Evolutionary conservation across 2,888 invertebrate genomes (phyloP).

Genomic region (Nebria brevicollis): DNA sequence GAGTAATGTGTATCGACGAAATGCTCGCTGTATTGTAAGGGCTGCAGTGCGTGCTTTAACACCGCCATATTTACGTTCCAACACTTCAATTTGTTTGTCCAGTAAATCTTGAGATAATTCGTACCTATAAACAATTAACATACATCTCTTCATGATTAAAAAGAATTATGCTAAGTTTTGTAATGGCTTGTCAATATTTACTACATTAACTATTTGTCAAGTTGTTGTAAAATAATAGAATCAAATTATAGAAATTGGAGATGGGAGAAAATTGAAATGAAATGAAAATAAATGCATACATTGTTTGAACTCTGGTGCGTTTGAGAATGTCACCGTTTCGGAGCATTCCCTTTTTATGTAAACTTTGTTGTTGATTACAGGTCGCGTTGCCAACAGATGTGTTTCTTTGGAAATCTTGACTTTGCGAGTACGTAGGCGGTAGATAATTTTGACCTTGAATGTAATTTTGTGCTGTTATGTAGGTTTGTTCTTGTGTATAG

Average conservation of each 20-base stretch:
- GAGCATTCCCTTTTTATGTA: slow-evolving; percentile 73
- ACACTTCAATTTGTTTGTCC: slow-evolving; percentile 95
- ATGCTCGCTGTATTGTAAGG: slow-evolving; percentile 94
- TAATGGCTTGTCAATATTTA: not conserved
- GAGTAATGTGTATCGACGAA: slow-evolving; percentile 89
- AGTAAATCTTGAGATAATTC: slow-evolving; percentile 94
- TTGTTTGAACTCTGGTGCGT: slow-evolving; percentile 73
- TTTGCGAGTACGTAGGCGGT: slow-evolving; percentile 52
- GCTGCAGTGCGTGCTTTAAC: slow-evolving; percentile 92
- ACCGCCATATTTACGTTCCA: slow-evolving; percentile 97
- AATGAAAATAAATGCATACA: slow-evolving; percentile 64
- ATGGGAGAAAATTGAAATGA: not conserved
- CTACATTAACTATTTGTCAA: too few relatives aligned
- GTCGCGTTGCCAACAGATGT: slow-evolving; percentile 58
- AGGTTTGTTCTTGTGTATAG: slow-evolving; percentile 60
- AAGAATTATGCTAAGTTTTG: too few relatives aligned
- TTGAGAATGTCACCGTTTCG: slow-evolving; percentile 74
- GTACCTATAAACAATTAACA: slow-evolving; percentile 72
- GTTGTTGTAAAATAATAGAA: not conserved
- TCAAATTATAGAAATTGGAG: not conserved
- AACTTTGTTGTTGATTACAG: slow-evolving; percentile 60
- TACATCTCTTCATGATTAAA: not conserved
- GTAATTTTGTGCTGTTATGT: slow-evolving; percentile 62
- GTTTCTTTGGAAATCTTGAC: slow-evolving; percentile 59
- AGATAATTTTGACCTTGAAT: slow-evolving; percentile 50